Evolutionary conservation across 1,140 invertebrate genomes (phyloP).

Genomic region (Tetramorium parvispinum): DNA sequence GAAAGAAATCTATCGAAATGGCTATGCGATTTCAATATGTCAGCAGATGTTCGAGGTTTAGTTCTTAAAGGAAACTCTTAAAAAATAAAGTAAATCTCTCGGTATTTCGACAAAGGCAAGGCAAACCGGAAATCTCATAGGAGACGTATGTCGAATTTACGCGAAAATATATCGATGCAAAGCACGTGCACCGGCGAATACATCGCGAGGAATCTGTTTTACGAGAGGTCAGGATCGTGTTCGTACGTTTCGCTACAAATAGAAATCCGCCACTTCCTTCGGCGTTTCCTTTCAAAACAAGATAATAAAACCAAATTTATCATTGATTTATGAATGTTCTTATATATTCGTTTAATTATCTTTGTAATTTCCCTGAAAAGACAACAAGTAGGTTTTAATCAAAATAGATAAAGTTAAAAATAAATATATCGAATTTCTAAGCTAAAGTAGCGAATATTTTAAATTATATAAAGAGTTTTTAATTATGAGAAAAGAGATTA

Average conservation of each 20-base stretch:
- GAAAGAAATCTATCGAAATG: not conserved
- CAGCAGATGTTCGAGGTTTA: constrained; percentile 4
- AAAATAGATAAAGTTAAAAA: not conserved
- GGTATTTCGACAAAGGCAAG: not conserved
- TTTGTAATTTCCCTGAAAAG: not conserved
- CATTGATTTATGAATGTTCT: not conserved
- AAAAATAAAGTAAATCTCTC: constrained; percentile 4
- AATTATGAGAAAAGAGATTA: not conserved
- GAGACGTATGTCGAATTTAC: constrained; percentile 51
- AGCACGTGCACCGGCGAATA: constrained; percentile 60
- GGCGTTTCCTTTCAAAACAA: not conserved
- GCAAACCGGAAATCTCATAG: constrained; percentile 34
- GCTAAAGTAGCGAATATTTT: not conserved
- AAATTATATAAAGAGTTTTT: not conserved
- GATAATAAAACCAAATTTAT: constrained; percentile 31
- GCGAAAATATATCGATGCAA: constrained; percentile 41
- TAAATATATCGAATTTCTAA: not conserved
- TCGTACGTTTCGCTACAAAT: constrained; percentile 18
- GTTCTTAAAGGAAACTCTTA: constrained; percentile 26
- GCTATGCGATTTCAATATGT: constrained; percentile 3
- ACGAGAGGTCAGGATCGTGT: not conserved
- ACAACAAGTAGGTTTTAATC: not conserved
- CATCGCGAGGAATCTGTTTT: constrained; percentile 70
- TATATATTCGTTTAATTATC: not conserved
- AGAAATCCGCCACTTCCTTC: not conserved